Evolutionary conservation across 2,888 invertebrate genomes (phyloP).

Genomic region (Metallyticus violacea): DNA sequence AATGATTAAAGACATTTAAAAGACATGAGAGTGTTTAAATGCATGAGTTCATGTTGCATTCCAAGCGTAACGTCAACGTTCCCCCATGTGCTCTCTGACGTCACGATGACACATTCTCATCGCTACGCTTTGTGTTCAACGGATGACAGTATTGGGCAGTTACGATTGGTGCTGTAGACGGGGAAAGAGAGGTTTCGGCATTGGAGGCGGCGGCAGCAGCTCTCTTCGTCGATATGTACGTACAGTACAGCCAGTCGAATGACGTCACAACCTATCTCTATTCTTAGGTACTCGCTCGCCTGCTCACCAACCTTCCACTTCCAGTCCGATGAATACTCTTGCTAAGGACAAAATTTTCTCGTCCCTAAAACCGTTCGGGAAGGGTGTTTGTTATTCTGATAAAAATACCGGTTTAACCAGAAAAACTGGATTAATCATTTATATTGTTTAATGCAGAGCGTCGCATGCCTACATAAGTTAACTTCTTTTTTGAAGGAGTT

Average conservation of each 20-base stretch:
- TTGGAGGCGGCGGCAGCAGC: constrained; percentile 10
- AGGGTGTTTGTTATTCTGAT: too few species aligned
- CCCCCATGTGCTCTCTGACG: not conserved
- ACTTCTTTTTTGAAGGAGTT: not conserved
- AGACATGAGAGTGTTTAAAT: too few species aligned
- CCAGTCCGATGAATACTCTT: not conserved
- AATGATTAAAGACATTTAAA: too few species aligned
- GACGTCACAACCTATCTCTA: constrained; percentile 26
- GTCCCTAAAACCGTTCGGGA: not conserved
- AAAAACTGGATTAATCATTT: too few species aligned
- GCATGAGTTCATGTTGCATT: too few species aligned
- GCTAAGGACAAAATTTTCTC: not conserved
- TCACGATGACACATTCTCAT: not conserved
- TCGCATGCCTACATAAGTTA: not conserved
- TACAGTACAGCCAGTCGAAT: constrained; percentile 10
- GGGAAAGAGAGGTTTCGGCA: not conserved
- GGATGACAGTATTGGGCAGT: not conserved
- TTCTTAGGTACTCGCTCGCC: constrained; percentile 23
- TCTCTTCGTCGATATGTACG: constrained; percentile 21
- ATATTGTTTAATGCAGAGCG: too few species aligned
- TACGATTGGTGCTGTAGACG: too few species aligned
- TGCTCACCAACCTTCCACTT: not conserved
- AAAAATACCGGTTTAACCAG: too few species aligned
- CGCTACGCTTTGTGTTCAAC: not conserved
- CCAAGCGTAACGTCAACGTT: too few species aligned